Conservation (phyloP, 2,888 invertebrate genomes). For the Mesorhabditis belari region DNA sequence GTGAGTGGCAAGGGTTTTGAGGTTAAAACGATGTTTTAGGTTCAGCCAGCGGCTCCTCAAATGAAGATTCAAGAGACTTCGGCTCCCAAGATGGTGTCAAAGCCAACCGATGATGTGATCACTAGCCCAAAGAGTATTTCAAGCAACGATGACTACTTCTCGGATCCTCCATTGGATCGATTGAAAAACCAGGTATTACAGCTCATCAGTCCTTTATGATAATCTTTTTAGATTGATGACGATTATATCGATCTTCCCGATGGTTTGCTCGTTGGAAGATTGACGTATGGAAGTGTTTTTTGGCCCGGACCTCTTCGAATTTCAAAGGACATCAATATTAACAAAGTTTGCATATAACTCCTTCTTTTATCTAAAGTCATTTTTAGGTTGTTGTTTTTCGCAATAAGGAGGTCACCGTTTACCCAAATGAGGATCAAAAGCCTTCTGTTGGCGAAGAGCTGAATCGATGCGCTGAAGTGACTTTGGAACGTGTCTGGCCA, state of each 20-base stretch:
- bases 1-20: too few relatives aligned
- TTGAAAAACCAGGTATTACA: slow-evolving; percentile 57
- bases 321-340: slow-evolving; percentile 8
- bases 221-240: slow-evolving; percentile 1
- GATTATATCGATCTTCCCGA: slow-evolving; percentile 39
- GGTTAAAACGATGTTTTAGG: too few relatives aligned
- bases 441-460: slow-evolving; percentile 79
- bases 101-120: slow-evolving; percentile 8
- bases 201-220: too few relatives aligned
- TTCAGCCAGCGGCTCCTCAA: too few relatives aligned
- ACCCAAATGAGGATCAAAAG: slow-evolving; percentile 81
- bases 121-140: too few relatives aligned
- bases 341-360: neutral
- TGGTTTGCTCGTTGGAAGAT: slow-evolving; percentile 57
- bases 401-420: slow-evolving; percentile 86
- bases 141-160: slow-evolving; percentile 84
- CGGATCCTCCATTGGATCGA: slow-evolving; percentile 76
- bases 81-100: too few relatives aligned
- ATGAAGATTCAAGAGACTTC: too few relatives aligned
- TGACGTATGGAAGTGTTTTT: slow-evolving; percentile 57
- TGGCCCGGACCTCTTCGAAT: slow-evolving; percentile 56
- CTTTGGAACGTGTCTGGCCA: slow-evolving; percentile 89
- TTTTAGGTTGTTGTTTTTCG: slow-evolving; percentile 56
- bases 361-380: slow-evolving; percentile 27
- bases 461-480: slow-evolving; percentile 67